Conservation (phyloP, 2,113 vertebrate genomes). For the Carollia perspicillata region DNA sequence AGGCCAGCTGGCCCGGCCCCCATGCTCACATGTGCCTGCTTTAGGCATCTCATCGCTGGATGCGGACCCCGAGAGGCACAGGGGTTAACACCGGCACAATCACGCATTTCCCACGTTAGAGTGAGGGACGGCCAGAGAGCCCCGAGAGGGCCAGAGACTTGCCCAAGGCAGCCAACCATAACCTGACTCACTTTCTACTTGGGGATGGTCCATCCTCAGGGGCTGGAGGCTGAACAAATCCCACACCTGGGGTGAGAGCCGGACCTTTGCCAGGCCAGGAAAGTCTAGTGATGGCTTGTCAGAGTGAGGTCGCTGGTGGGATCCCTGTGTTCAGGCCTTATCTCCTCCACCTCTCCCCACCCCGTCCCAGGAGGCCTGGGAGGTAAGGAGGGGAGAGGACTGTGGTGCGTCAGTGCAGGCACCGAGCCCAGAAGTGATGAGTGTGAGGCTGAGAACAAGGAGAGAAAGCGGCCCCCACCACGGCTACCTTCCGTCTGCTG, state of each 20-base stretch:
- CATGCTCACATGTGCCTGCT: neutral
- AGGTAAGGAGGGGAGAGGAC: neutral
- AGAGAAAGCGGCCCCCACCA: neutral
- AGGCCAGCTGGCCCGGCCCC: neutral
- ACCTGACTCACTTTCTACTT: neutral
- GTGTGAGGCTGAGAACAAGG: neutral
- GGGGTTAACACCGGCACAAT: neutral
- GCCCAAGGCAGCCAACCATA: neutral
- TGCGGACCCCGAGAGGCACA: neutral
- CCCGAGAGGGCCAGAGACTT: neutral
- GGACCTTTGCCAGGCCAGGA: neutral
- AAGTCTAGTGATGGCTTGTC: neutral
- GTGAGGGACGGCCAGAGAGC: neutral
- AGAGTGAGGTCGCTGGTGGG: constrained; percentile 31
- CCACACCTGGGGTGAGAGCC: neutral
- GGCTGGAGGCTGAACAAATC: neutral
- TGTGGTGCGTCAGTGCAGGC: neutral
- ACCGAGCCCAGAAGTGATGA: neutral
- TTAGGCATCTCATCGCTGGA: neutral
- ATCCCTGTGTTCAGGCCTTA: neutral
- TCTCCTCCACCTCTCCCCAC: neutral
- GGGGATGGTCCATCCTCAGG: neutral
- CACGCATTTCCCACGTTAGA: neutral
- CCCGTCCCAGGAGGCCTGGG: neutral
- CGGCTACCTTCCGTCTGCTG: neutral